phyloP scores from a whole-genome alignment of 2,113 vertebrate species.

The Vidua chalybeata region DNA sequence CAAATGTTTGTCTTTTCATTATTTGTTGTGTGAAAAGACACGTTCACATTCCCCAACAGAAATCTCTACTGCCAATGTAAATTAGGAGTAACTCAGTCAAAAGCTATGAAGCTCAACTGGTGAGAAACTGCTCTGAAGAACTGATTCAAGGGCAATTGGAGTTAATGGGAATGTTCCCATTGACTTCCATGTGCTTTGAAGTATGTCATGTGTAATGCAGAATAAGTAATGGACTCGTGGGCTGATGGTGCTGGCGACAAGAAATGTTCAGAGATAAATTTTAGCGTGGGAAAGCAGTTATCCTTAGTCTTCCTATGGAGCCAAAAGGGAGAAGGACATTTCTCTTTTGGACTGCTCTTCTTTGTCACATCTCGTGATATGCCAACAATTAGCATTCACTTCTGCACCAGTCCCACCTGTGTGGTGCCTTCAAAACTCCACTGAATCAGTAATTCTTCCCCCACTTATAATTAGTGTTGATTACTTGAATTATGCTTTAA shows the following conservation, averaged over 20 bases:
- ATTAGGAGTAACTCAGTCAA: slow-evolving; percentile 1
- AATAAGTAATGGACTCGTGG: not conserved
- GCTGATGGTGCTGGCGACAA: not conserved
- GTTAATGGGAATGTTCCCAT: slow-evolving; percentile 18
- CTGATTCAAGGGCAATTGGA: not conserved
- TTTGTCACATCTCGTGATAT: not conserved
- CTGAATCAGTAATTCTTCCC: not conserved
- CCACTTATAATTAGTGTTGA: not conserved
- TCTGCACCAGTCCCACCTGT: not conserved
- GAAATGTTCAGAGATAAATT: not conserved
- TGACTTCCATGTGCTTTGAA: slow-evolving; percentile 23
- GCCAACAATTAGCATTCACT: not conserved
- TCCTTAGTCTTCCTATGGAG: not conserved
- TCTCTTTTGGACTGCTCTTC: not conserved
- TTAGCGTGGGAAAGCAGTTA: not conserved
- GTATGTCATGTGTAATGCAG: not conserved
- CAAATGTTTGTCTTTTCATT: not conserved
- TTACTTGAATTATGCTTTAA: not conserved
- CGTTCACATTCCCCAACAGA: rapidly evolving
- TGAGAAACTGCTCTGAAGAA: slow-evolving; percentile 17
- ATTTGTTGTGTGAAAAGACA: not conserved
- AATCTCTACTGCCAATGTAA: not conserved
- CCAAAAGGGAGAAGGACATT: not conserved
- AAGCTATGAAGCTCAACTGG: not conserved
- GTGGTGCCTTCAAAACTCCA: not conserved